These are phyloP conservation scores for Melanerpes formicivorus DNA, from an alignment of 2,113 vertebrate genomes.

Conservation along the genomic window DNA sequence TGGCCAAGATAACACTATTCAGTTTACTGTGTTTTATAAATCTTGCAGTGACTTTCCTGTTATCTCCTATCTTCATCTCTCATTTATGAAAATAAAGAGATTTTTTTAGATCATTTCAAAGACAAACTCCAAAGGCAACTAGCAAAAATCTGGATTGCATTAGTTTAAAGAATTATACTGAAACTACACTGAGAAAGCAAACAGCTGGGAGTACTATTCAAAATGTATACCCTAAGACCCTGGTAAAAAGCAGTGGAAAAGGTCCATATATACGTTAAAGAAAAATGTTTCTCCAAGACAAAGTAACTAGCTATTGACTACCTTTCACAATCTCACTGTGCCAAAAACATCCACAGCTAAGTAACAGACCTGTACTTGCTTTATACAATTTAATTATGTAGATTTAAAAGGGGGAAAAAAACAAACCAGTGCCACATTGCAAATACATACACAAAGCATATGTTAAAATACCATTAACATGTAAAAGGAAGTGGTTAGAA, in stretches of 20 bases:
- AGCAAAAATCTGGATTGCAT: not conserved
- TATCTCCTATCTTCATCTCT: not conserved
- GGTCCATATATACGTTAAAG: not conserved
- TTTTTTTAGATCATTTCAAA: not conserved
- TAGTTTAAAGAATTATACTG: not conserved
- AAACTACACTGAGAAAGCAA: not conserved
- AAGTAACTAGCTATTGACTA: not conserved
- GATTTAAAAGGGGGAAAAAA: not conserved
- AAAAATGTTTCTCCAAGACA: not conserved
- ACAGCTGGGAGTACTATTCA: not conserved
- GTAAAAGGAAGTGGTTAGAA: not conserved
- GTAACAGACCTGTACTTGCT: not conserved
- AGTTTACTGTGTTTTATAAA: not conserved
- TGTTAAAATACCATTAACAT: not conserved
- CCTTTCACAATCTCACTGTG: not conserved
- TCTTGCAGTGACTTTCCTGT: not conserved
- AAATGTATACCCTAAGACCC: not conserved
- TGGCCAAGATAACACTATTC: not conserved
- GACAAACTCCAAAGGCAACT: not conserved
- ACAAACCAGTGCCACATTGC: not conserved
- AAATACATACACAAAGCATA: not conserved
- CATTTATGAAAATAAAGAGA: slow-evolving; percentile 19
- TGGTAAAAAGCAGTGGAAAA: not conserved
- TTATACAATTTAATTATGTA: not conserved
- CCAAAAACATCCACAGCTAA: not conserved